Conservation (phyloP, 2,113 vertebrate species). For the Todiramphus chloris region DNA sequence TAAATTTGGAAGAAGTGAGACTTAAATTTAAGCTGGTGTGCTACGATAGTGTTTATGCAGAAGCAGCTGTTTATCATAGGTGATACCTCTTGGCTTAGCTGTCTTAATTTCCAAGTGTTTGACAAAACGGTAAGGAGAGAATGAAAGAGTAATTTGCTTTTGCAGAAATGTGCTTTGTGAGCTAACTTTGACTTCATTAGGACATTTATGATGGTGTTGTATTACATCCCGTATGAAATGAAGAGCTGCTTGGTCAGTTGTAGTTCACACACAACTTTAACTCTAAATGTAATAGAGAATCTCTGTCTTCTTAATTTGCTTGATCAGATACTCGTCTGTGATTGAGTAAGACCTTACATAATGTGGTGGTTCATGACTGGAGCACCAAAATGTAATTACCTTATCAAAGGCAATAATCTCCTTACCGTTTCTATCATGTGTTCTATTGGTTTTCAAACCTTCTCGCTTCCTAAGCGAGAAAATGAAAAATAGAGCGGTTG, state of each 20-base stretch:
- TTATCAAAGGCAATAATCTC: not conserved
- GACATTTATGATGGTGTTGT: not conserved
- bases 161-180: not conserved
- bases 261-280: not conserved
- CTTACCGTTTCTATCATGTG: not conserved
- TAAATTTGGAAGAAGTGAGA: not conserved
- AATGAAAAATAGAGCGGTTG: not conserved
- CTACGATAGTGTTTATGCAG: not conserved
- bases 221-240: not conserved
- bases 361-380: not conserved
- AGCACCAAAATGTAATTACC: not conserved
- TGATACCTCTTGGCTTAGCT: not conserved
- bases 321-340: not conserved
- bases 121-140: not conserved
- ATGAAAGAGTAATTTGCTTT: not conserved
- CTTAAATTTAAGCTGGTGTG: not conserved
- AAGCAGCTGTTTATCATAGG: not conserved
- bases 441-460: not conserved
- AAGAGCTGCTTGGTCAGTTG: not conserved
- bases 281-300: not conserved
- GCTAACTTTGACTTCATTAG: not conserved
- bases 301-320: not conserved
- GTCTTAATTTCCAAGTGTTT: not conserved
- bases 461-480: not conserved
- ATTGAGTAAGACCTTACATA: not conserved